Percentiles rank a stretch among this genome's conserved stretches.
phyloP scores from a whole-genome alignment of 1,140 invertebrate species.

The Pinna nobilis region DNA sequence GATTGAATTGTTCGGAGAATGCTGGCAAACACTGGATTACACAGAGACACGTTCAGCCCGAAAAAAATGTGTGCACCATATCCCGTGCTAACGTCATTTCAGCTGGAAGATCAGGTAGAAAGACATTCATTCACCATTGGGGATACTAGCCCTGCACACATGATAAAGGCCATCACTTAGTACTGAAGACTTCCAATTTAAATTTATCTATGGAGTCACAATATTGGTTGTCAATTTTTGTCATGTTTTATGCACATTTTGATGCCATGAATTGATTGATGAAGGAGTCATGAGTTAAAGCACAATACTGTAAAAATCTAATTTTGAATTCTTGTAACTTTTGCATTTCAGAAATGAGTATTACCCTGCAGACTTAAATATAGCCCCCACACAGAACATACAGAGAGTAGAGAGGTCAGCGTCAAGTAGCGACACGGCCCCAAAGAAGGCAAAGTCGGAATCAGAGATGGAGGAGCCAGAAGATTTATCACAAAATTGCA shows the following conservation, averaged over 20 bases:
- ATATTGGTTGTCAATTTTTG: not conserved
- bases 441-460: not conserved
- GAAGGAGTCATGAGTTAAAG: not conserved
- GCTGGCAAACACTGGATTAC: too few species aligned
- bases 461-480: conserved; percentile 7
- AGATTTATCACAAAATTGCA: not conserved
- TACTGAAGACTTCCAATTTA: too few species aligned
- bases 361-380: conserved; percentile 56
- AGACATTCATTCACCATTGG: too few species aligned
- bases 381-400: conserved; percentile 69
- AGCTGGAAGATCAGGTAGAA: too few species aligned
- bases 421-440: not conserved
- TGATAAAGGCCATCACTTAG: too few species aligned
- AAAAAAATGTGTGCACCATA: too few species aligned
- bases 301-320: not conserved
- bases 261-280: not conserved
- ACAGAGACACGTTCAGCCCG: too few species aligned
- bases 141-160: too few species aligned
- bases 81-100: too few species aligned
- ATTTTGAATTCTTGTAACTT: too few species aligned
- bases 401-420: conserved; percentile 54
- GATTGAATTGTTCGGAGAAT: too few species aligned
- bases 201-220: not conserved
- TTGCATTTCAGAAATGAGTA: conserved; percentile 66
- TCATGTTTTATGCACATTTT: not conserved